Percentiles rank a stretch among this genome's conserved stretches.
Conservation (phyloP, 2,888 invertebrate species). For the Lordiphosa andalusiaca region DNA sequence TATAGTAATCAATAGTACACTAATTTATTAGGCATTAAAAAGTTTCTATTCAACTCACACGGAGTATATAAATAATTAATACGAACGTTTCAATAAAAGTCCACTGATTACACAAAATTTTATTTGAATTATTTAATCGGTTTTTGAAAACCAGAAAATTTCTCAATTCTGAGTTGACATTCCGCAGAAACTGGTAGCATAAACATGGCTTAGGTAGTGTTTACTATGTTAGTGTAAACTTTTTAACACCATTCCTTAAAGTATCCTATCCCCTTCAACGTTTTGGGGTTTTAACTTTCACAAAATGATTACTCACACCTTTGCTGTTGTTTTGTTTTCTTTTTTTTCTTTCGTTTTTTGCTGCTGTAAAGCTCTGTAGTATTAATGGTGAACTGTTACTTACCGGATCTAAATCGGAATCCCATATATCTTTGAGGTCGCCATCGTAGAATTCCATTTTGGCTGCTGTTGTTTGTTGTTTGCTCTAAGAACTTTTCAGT, state of each 20-base stretch:
- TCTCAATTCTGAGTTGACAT: no score
- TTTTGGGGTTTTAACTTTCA: slow-evolving; percentile 32
- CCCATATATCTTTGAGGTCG: slow-evolving; percentile 90
- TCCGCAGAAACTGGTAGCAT: not conserved
- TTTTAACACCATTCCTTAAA: no score
- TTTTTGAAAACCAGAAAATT: no score
- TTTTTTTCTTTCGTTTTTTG: not conserved
- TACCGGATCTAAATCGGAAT: slow-evolving; percentile 91
- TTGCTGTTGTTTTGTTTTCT: no score
- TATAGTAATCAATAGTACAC: no score
- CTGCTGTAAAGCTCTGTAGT: not conserved
- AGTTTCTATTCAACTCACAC: no score
- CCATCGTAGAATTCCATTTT: slow-evolving; percentile 89
- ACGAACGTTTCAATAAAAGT: no score
- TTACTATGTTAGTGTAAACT: not conserved
- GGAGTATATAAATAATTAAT: no score
- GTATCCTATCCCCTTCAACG: slow-evolving; percentile 20
- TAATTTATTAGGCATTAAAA: no score
- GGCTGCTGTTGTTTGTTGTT: slow-evolving; percentile 32
- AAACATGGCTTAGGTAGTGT: not conserved
- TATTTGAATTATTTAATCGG: no score
- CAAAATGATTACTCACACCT: not conserved
- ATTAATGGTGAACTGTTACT: slow-evolving; percentile 78
- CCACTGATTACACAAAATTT: no score
- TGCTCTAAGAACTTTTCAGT: slow-evolving; percentile 52